A percentile compares a stretch with the other conserved stretches of the same genome.
Evolutionary conservation across 2,797 vertebrate species (phyloP).

Genomic region (Clarias fuscus): DNA sequence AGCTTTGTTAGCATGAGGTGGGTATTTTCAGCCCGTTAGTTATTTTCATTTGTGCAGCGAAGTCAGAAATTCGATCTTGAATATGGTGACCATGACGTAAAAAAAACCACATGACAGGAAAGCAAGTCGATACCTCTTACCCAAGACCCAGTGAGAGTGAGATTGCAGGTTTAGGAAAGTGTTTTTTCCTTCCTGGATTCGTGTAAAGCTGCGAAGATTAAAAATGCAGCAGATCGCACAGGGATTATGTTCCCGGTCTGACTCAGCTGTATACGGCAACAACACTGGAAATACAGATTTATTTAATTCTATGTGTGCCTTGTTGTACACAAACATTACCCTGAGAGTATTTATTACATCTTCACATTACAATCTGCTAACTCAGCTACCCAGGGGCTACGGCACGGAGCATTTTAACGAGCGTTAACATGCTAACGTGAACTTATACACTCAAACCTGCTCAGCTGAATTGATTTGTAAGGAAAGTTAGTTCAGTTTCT

Average conservation of each 20-base stretch:
- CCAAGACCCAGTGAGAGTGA: constrained; percentile 14
- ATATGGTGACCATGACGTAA: not conserved
- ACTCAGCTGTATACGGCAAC: not conserved
- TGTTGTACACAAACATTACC: not conserved
- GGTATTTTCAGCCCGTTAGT: not conserved
- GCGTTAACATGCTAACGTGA: not conserved
- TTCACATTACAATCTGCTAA: not conserved
- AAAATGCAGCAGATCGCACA: constrained; percentile 20
- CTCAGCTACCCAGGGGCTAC: not conserved
- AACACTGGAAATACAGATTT: constrained; percentile 8
- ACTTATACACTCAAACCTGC: not conserved
- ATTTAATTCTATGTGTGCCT: constrained; percentile 3
- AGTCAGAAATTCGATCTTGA: not conserved
- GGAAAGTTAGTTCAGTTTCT: not conserved
- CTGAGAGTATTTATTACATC: constrained; percentile 1
- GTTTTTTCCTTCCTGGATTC: constrained; percentile 20
- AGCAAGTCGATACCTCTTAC: not conserved
- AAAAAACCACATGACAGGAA: not conserved
- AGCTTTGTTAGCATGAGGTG: not conserved
- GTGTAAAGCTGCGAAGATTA: constrained; percentile 14
- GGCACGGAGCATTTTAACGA: constrained; percentile 3
- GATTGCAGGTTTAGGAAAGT: not conserved
- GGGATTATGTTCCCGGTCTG: constrained; percentile 16
- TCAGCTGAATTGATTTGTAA: not conserved
- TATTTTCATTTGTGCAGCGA: not conserved